Conservation (phyloP, 2,888 invertebrate genomes). For the Aelia acuminata region DNA sequence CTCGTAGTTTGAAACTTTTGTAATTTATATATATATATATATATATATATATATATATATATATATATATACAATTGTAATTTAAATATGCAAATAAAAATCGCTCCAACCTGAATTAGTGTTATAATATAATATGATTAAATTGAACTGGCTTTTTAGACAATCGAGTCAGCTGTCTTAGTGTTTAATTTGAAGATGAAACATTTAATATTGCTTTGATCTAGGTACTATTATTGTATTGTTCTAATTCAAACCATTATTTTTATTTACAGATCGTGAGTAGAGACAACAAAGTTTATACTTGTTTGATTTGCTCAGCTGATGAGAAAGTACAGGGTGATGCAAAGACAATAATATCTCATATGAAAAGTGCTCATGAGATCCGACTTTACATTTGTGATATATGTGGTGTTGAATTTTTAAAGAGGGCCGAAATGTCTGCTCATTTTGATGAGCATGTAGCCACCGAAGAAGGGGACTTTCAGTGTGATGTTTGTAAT, state of each 20-base stretch:
- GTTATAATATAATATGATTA: too few relatives aligned
- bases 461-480: conserved; percentile 76
- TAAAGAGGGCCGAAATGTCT: conserved; percentile 76
- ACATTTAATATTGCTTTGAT: neutral
- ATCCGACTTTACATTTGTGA: conserved; percentile 79
- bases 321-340: conserved; percentile 71
- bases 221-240: neutral
- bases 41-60: too few relatives aligned
- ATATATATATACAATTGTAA: too few relatives aligned
- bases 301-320: conserved; percentile 73
- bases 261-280: conserved; percentile 65
- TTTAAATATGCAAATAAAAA: too few relatives aligned
- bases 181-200: too few relatives aligned
- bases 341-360: conserved; percentile 75
- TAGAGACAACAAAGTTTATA: conserved; percentile 71
- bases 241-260: neutral
- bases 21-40: too few relatives aligned
- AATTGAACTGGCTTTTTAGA: too few relatives aligned
- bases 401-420: conserved; percentile 78
- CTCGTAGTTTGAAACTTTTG: too few relatives aligned
- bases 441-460: conserved; percentile 75
- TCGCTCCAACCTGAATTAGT: too few relatives aligned
- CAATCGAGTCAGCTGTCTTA: too few relatives aligned
- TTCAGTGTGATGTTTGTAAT: conserved; percentile 77
- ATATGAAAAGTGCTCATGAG: conserved; percentile 76